phyloP scores from a whole-genome alignment of 2,113 vertebrate genomes.

The Cochlearius cochlearius region DNA sequence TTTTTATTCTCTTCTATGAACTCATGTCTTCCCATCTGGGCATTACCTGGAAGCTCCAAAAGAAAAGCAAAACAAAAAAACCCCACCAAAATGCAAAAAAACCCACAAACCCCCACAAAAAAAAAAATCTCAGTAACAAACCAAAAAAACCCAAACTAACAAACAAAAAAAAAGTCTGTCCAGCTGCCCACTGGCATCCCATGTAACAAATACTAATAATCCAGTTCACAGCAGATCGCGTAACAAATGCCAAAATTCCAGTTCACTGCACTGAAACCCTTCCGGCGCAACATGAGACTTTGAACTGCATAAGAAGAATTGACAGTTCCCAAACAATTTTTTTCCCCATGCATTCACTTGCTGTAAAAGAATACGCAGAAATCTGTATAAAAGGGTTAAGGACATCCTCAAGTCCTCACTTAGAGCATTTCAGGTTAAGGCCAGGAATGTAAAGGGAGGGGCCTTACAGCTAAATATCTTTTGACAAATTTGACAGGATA shows the following conservation, averaged over 20 bases:
- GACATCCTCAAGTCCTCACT: not conserved
- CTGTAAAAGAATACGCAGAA: not conserved
- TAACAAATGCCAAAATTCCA: not conserved
- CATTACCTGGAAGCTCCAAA: not conserved
- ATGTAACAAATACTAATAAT: not conserved
- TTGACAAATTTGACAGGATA: not conserved
- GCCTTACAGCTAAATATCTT: not conserved
- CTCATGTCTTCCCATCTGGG: not conserved
- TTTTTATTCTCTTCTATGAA: not conserved
- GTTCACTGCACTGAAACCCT: not conserved
- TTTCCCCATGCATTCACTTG: not conserved
- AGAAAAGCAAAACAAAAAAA: not conserved
- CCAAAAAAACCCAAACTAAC: too few relatives aligned
- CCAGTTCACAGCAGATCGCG: not conserved
- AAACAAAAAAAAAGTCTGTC: not conserved
- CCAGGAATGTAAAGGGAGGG: not conserved
- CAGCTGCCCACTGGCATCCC: not conserved
- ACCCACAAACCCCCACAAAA: too few relatives aligned
- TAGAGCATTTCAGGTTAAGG: not conserved
- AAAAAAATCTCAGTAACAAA: too few relatives aligned
- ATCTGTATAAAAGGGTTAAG: not conserved
- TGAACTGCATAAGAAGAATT: not conserved
- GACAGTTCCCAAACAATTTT: not conserved
- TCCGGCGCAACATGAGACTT: not conserved
- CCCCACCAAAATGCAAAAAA: too few relatives aligned